A percentile compares a stretch with the other conserved stretches of the same genome.
These are phyloP conservation scores for Hipposideros larvatus DNA, from an alignment of 2,797 vertebrate genomes.

Conservation along the genomic window DNA sequence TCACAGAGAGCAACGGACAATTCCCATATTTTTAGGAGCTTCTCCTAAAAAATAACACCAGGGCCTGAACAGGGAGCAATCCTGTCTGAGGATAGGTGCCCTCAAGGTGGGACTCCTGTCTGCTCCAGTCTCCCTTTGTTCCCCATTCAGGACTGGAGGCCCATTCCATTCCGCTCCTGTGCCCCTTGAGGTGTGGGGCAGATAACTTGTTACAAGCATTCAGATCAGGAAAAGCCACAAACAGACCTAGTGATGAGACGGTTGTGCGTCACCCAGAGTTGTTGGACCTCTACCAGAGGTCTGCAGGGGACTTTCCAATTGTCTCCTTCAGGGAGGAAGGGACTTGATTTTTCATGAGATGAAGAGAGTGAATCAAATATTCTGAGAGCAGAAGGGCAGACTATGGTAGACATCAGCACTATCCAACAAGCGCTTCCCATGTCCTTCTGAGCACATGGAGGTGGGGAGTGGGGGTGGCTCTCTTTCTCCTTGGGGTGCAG, in stretches of 20 bases:
- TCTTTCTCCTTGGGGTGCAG: background rate
- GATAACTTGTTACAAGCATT: background rate
- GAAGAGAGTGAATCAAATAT: background rate
- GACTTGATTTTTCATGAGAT: background rate
- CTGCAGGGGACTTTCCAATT: background rate
- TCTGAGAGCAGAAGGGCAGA: background rate
- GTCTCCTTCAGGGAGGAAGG: background rate
- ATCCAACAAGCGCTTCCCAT: background rate
- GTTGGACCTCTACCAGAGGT: background rate
- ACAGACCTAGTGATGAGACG: background rate
- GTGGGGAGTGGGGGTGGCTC: fast-evolving
- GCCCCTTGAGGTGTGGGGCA: background rate
- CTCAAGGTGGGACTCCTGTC: background rate
- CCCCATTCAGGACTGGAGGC: background rate
- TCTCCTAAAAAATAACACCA: background rate
- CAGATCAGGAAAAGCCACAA: background rate
- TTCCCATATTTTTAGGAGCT: background rate
- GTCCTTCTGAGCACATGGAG: background rate
- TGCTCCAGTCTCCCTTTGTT: background rate
- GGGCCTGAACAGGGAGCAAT: background rate
- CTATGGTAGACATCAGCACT: background rate
- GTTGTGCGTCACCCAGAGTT: no score
- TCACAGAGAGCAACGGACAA: background rate
- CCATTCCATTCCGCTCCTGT: background rate
- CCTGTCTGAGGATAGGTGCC: fast-evolving